These are phyloP conservation scores for Noctua janthina DNA, from an alignment of 2,888 invertebrate genomes.

Conservation along the genomic window DNA sequence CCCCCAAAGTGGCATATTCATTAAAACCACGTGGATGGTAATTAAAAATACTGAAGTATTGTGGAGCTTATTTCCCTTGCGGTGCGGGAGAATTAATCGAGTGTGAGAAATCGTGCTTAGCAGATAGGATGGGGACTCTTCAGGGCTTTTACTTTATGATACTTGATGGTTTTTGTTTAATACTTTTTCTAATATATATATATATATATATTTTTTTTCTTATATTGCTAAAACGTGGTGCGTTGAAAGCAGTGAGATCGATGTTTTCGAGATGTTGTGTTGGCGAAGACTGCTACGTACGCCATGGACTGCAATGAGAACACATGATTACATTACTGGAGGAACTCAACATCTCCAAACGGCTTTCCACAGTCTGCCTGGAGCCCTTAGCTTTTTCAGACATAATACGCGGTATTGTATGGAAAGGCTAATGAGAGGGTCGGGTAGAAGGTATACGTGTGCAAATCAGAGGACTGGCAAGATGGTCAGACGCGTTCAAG, in stretches of 20 bases:
- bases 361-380: not conserved
- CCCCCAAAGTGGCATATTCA: conserved; percentile 63
- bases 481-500: not conserved
- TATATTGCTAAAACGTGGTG: not conserved
- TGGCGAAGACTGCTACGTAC: not conserved
- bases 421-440: not conserved
- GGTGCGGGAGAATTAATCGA: conserved; percentile 48
- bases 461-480: not conserved
- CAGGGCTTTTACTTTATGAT: conserved; percentile 7
- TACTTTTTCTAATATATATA: conserved; percentile 6
- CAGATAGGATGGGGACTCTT: conserved; percentile 16
- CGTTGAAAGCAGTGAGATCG: not conserved
- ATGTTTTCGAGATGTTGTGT: not conserved
- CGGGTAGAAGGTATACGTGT: not conserved
- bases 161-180: not conserved
- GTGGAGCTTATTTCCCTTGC: conserved; percentile 51
- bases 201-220: not conserved
- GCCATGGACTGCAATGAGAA: not conserved
- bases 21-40: conserved; percentile 61
- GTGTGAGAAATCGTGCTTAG: conserved; percentile 53
- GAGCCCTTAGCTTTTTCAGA: not conserved
- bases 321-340: not conserved
- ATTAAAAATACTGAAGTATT: conserved; percentile 59
- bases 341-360: not conserved
- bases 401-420: not conserved